Evolutionary conservation across 1,140 invertebrate species (phyloP).

Genomic region (Pseudoatta argentina): DNA sequence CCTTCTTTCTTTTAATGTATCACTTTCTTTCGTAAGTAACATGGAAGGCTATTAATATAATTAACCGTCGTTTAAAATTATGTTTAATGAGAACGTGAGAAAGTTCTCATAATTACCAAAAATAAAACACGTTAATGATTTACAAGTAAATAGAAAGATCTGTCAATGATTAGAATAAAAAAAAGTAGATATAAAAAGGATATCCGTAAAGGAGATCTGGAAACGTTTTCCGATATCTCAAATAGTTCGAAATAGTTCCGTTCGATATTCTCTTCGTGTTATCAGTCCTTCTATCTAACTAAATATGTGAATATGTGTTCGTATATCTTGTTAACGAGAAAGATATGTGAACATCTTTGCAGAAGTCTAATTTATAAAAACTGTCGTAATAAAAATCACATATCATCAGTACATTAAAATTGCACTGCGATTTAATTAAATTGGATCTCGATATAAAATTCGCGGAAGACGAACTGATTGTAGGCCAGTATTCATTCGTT

Average conservation of each 20-base stretch:
- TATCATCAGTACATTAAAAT: not conserved
- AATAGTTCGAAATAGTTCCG: conserved; percentile 47
- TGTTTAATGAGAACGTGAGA: conserved; percentile 21
- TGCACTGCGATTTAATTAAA: not conserved
- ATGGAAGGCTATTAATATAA: not conserved
- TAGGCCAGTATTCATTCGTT: no score
- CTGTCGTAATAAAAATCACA: not conserved
- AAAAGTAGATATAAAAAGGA: conserved; percentile 17
- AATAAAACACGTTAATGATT: conserved; percentile 47
- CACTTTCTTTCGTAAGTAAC: not conserved
- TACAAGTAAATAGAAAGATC: conserved; percentile 18
- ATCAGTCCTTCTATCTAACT: conserved; percentile 15
- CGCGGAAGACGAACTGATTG: not conserved
- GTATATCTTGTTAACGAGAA: not conserved
- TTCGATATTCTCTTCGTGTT: conserved; percentile 15
- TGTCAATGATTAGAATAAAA: not conserved
- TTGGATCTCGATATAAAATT: not conserved
- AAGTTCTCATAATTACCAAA: conserved; percentile 23
- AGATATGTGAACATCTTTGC: not conserved
- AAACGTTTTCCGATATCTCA: conserved; percentile 37
- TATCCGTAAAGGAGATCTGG: conserved; percentile 18
- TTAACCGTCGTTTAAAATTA: conserved; percentile 24
- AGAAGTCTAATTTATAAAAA: conserved; percentile 2
- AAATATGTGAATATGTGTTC: conserved; percentile 18
- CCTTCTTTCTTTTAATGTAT: not conserved